phyloP scores from a whole-genome alignment of 2,113 vertebrate species.

The Chamaea fasciata region DNA sequence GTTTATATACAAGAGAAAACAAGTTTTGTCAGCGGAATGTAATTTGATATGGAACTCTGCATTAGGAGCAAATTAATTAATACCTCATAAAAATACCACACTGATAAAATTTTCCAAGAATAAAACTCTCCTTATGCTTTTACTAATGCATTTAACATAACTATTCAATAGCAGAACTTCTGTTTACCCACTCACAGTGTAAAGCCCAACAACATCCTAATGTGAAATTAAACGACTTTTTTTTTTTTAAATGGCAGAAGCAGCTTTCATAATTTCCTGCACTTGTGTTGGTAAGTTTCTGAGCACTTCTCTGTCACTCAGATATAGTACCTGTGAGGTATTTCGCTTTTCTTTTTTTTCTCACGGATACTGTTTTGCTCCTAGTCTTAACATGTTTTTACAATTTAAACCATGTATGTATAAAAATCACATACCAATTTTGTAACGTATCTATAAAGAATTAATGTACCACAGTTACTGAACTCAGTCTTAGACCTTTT shows the following conservation, averaged over 20 bases:
- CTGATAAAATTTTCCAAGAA: background rate
- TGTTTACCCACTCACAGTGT: background rate
- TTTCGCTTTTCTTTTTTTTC: background rate
- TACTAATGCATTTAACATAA: background rate
- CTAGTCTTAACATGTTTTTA: slow-evolving; percentile 13
- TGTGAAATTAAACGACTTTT: background rate
- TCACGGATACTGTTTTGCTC: background rate
- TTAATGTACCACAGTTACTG: background rate
- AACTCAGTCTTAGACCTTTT: background rate
- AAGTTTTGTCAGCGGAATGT: background rate
- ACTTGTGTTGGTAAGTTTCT: background rate
- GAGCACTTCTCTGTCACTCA: background rate
- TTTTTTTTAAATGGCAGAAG: slow-evolving; percentile 36
- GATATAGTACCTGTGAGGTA: background rate
- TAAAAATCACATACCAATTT: background rate
- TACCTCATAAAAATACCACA: background rate
- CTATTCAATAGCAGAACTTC: background rate
- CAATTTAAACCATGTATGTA: background rate
- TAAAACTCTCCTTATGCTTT: background rate
- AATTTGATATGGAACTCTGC: background rate
- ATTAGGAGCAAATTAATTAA: background rate
- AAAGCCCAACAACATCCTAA: background rate
- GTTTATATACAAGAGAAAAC: background rate
- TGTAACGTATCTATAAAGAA: background rate
- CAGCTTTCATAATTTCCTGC: slow-evolving; percentile 26